Conservation (phyloP, 2,797 vertebrate genomes). For the Mus caroli region DNA sequence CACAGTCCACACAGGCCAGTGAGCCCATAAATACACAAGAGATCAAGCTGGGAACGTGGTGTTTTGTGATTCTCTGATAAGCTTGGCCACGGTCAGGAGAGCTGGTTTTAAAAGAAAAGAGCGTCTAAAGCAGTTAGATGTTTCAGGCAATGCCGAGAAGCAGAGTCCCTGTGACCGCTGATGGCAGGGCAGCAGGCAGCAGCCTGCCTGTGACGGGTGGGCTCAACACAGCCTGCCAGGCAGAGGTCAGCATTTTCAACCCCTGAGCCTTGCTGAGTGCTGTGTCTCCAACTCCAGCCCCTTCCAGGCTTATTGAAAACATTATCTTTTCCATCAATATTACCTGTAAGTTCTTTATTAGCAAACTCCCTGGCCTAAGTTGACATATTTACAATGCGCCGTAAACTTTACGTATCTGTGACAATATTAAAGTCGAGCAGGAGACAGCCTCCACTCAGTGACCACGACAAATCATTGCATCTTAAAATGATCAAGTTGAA, state of each 20-base stretch:
- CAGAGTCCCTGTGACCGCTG: rapidly evolving
- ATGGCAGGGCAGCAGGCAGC: neutral
- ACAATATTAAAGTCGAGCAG: conserved; percentile 87
- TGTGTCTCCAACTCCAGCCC: conserved; percentile 69
- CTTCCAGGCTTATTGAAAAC: conserved; percentile 89
- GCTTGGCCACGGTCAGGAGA: conserved; percentile 29
- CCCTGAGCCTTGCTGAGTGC: neutral
- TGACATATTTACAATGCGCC: conserved; percentile 90
- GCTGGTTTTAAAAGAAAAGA: neutral
- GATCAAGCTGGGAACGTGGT: neutral
- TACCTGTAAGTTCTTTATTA: conserved; percentile 89
- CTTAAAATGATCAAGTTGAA: conserved; percentile 89
- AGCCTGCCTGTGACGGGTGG: neutral
- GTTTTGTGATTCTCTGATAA: conserved; percentile 31
- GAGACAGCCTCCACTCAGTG: conserved; percentile 69
- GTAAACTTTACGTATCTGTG: conserved; percentile 90
- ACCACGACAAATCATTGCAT: conserved; percentile 88
- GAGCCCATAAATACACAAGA: neutral
- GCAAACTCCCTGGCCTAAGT: conserved; percentile 87
- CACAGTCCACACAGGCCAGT: neutral
- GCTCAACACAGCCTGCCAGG: neutral
- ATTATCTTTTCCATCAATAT: conserved; percentile 92
- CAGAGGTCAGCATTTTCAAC: neutral
- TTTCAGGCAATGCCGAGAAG: conserved; percentile 68
- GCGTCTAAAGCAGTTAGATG: neutral